These are phyloP conservation scores for Omphaloscelis lunosa DNA, from an alignment of 2,888 invertebrate genomes.

Conservation along the genomic window DNA sequence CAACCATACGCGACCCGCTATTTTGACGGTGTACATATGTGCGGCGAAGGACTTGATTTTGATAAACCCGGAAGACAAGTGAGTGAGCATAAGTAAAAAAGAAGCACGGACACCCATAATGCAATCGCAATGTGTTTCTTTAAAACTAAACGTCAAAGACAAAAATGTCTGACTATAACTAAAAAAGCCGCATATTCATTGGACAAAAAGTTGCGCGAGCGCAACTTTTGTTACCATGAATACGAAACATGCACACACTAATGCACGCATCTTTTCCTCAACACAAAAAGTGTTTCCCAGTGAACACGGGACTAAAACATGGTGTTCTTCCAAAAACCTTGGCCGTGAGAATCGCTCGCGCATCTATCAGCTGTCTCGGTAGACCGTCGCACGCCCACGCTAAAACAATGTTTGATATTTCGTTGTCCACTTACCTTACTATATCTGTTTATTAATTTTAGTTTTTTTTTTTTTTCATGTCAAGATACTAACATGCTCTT, in stretches of 20 bases:
- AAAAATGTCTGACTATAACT: neutral
- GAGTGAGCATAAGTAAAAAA: conserved; percentile 35
- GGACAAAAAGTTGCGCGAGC: neutral
- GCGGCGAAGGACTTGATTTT: conserved; percentile 93
- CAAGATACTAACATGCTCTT: conserved; percentile 92
- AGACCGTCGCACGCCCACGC: neutral
- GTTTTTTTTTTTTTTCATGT: conserved; percentile 45
- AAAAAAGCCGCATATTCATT: neutral
- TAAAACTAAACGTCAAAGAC: neutral
- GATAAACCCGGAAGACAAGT: conserved; percentile 92
- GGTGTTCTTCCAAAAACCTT: neutral
- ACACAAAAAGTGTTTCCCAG: neutral
- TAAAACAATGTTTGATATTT: neutral
- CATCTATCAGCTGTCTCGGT: neutral
- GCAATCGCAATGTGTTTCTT: neutral
- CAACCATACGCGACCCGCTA: conserved; percentile 91
- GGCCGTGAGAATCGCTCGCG: neutral
- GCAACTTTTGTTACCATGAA: neutral
- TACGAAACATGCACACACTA: neutral
- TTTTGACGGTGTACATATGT: conserved; percentile 91
- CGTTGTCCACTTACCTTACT: neutral
- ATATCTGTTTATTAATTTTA: neutral
- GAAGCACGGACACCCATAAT: neutral
- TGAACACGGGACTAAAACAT: neutral
- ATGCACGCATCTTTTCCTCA: neutral